Base-by-base conservation (phyloP, 2,888 invertebrate genomes). In the Eristalis pertinax region DNA sequence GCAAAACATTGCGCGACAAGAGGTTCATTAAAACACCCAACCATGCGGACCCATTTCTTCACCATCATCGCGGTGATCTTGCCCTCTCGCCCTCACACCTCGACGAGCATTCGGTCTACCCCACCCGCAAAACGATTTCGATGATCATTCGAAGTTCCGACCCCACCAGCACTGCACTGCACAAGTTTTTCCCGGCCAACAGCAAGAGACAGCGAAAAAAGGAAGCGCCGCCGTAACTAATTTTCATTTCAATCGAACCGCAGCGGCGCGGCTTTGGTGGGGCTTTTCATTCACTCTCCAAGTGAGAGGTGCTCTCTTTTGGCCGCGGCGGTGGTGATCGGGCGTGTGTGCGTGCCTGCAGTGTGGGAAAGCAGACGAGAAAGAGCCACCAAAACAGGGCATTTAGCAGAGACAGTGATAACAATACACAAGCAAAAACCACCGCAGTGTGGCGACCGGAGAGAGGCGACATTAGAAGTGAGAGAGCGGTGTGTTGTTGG, bases 11-110 rank as follows among this genome's bases (percentile, higher is more conserved):
- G 84, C 87, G 87, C 87, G 87, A 87, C 84, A 83, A 80, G 84
- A 76, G 83, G 84, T 87, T 87, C 87, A 87, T 87, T 87, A 87
- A 87, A 87, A 87, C 84, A 87, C 84, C 76, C 87, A 87, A 76
- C 87, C 87, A 87, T 64, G 84, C 87, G 79, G 73, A 80, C 87
- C 79, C 79, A 84, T 87, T 87, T 87, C 87, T 87, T 87, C 87
- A 76, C 79, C 87, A 87, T 79, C 83, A 56, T 58, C 65, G 50
- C 50, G 8, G 50, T 50, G 50, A 50, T 50, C 50, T 50, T n/a
- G 50, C 50, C 8, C 50, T 19, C 50, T 32, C 32, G 32, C n/a
- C 7, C 19, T 0, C 11, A 10, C 19, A 10, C 19, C 19, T 7
- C 19, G n/a, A 3, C 38, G 13, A 11, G 13, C 13, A 38, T 38